Conservation (phyloP, 2,888 invertebrate species). For the Bibio marci region DNA sequence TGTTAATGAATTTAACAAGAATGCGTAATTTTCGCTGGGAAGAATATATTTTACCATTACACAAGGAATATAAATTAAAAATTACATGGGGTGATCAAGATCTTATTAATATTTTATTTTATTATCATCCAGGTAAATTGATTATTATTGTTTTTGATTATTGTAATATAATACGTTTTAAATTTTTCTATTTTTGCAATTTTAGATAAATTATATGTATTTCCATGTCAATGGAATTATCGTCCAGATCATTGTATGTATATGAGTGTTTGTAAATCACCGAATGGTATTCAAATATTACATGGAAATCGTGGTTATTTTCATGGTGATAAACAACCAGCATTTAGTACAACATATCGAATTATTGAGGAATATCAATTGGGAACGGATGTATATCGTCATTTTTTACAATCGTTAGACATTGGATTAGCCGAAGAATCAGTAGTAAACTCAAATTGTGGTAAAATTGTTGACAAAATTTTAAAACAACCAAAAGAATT, state of each 20-base stretch:
- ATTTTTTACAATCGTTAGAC: slow-evolving; percentile 35
- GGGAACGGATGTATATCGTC: slow-evolving; percentile 42
- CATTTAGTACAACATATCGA: slow-evolving; percentile 55
- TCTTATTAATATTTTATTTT: slow-evolving; percentile 73
- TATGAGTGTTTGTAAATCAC: slow-evolving; percentile 59
- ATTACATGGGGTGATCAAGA: slow-evolving; percentile 98
- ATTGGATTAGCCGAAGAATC: slow-evolving; percentile 33
- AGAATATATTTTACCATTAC: slow-evolving; percentile 65
- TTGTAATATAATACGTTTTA: too few species aligned
- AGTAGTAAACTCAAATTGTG: slow-evolving; percentile 43
- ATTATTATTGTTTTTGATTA: slow-evolving; percentile 56
- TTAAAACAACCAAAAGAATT: slow-evolving; percentile 27
- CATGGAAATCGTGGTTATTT: slow-evolving; percentile 83
- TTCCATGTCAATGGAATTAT: slow-evolving; percentile 80
- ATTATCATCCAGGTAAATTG: slow-evolving; percentile 60
- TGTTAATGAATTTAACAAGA: slow-evolving; percentile 91
- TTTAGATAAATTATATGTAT: slow-evolving; percentile 54
- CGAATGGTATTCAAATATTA: slow-evolving; percentile 56
- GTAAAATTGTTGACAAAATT: slow-evolving; percentile 39
- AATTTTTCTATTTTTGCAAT: too few species aligned
- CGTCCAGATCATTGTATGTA: slow-evolving; percentile 95
- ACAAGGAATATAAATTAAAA: slow-evolving; percentile 64
- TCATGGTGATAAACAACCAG: slow-evolving; percentile 70
- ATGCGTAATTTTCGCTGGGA: slow-evolving; percentile 79
- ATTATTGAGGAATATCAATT: slow-evolving; percentile 38